Evolutionary conservation across 2,113 vertebrate species (phyloP).

Genomic region (Polyodon spathula): DNA sequence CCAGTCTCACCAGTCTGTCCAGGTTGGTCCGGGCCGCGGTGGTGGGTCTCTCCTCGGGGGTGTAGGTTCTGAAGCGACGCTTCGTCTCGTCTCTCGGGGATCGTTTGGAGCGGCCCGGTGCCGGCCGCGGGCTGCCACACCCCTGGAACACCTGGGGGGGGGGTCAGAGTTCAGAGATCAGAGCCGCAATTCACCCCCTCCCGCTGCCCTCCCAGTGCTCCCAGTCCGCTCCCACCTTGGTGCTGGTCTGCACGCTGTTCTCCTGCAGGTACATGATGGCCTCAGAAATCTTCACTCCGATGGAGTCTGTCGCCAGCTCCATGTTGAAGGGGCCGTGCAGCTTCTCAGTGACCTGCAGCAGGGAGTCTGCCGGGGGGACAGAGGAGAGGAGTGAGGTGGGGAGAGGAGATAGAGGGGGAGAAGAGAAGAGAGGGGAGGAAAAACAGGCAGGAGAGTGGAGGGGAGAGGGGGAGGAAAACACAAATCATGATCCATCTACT

Average conservation of each 20-base stretch:
- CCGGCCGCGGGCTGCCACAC: constrained; percentile 62
- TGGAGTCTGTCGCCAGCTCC: constrained; percentile 69
- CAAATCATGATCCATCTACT: not conserved
- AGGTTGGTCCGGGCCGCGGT: constrained; percentile 71
- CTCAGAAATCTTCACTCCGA: constrained; percentile 76
- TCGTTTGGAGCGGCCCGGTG: constrained; percentile 53
- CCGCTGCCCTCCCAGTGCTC: not conserved
- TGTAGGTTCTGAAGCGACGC: constrained; percentile 55
- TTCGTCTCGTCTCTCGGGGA: constrained; percentile 55
- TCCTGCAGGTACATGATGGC: constrained; percentile 81
- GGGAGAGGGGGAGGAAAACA: constrained; percentile 6
- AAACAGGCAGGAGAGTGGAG: not conserved
- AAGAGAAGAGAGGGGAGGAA: not conserved
- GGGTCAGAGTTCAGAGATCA: not conserved
- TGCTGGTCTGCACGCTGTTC: constrained; percentile 66
- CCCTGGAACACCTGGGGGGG: constrained; percentile 67
- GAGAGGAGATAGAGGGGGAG: constrained; percentile 1
- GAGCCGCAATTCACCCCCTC: not conserved
- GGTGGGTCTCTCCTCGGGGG: constrained; percentile 66
- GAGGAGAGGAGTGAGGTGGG: no score
- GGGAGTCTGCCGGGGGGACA: no score
- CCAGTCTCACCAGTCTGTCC: constrained; percentile 62
- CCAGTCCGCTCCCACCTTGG: constrained; percentile 50
- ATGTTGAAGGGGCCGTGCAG: constrained; percentile 75
- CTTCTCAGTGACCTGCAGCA: constrained; percentile 70